A percentile compares a stretch with the other conserved stretches of the same genome.
phyloP scores from a whole-genome alignment of 2,113 vertebrate genomes.

The Sturnira hondurensis region DNA sequence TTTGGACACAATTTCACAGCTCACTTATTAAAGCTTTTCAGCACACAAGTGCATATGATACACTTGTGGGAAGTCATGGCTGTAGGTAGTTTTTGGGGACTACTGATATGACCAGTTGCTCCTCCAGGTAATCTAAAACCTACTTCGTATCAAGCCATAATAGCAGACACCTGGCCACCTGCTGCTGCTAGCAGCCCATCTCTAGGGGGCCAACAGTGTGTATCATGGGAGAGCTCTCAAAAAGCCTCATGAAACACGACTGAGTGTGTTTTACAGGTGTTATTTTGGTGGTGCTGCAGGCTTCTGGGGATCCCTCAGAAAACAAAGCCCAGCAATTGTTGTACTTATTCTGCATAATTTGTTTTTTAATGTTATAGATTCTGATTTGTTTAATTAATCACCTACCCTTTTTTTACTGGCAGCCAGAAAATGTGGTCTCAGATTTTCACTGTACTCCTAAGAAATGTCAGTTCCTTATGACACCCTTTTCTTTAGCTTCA shows the following conservation, averaged over 20 bases:
- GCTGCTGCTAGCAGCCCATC: not conserved
- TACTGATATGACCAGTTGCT: not conserved
- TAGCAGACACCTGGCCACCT: not conserved
- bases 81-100: not conserved
- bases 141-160: not conserved
- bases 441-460: not conserved
- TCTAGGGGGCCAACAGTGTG: not conserved
- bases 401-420: not conserved
- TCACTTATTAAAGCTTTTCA: not conserved
- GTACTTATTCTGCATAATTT: not conserved
- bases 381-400: not conserved
- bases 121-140: not conserved
- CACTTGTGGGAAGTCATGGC: not conserved
- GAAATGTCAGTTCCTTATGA: not conserved
- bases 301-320: too few species aligned
- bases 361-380: not conserved
- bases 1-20: not conserved
- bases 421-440: not conserved
- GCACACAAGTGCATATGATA: not conserved
- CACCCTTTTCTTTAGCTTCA: not conserved
- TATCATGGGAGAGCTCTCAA: too few species aligned
- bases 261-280: fast-evolving
- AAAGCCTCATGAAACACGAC: not conserved
- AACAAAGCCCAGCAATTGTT: too few species aligned
- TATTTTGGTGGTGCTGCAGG: not conserved